Evolutionary conservation across 2,113 vertebrate species (phyloP).

Genomic region (Nibea coibor): DNA sequence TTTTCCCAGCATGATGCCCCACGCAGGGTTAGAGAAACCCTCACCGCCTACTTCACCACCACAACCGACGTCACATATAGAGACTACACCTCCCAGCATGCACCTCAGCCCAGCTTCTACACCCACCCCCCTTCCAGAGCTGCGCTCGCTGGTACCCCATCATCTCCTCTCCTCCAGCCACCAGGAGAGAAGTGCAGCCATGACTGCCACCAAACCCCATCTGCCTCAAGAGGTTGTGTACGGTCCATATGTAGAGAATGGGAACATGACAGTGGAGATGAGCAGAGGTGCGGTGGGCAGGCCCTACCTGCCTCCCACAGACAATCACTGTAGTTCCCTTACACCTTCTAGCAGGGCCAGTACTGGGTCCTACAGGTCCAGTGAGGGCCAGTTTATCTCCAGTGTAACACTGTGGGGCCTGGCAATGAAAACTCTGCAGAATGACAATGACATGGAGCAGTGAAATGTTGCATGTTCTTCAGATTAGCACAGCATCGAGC

Average conservation of each 20-base stretch:
- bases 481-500: constrained; percentile 2
- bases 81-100: constrained; percentile 64
- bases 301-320: constrained; percentile 75
- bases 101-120: constrained; percentile 75
- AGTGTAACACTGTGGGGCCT: constrained; percentile 93
- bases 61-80: constrained; percentile 49
- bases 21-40: constrained; percentile 63
- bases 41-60: constrained; percentile 30
- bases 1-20: constrained; percentile 74
- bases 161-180: constrained; percentile 68
- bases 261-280: constrained; percentile 57
- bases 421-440: constrained; percentile 94
- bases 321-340: constrained; percentile 78
- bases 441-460: constrained; percentile 90
- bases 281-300: constrained; percentile 50
- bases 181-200: constrained; percentile 75
- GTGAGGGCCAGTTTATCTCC: constrained; percentile 90
- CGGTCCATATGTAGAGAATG: constrained; percentile 68
- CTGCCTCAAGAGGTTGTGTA: constrained; percentile 67
- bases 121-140: constrained; percentile 79
- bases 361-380: constrained; percentile 75
- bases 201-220: constrained; percentile 71
- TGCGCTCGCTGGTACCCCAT: constrained; percentile 80
- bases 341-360: constrained; percentile 71
- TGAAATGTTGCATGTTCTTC: constrained; percentile 63